Percentiles rank a stretch among this genome's conserved stretches.
Conservation (phyloP, 1,140 invertebrate genomes). For the Aphelinus atriplicis region DNA sequence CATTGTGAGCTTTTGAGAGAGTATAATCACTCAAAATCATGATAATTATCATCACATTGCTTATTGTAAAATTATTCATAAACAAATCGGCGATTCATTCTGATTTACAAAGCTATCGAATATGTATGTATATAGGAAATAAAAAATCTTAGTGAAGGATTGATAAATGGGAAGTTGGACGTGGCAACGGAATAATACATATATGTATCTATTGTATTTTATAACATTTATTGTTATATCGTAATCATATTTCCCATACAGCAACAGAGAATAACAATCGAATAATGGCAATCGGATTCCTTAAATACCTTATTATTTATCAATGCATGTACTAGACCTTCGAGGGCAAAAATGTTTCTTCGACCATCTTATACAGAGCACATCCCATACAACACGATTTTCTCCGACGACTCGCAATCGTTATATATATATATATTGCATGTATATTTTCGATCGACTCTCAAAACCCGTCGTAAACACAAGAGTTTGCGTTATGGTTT, state of each 20-base stretch:
- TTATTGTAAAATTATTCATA: too few relatives aligned
- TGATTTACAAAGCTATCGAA: too few relatives aligned
- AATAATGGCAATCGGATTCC: conserved; percentile 32
- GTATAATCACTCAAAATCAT: too few relatives aligned
- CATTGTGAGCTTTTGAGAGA: too few relatives aligned
- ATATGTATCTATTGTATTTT: conserved; percentile 17
- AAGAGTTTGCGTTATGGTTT: conserved; percentile 40
- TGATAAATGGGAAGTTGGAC: too few relatives aligned
- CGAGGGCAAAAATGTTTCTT: background rate
- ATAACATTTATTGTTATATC: conserved; percentile 44
- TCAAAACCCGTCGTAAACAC: conserved; percentile 19
- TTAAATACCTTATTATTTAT: conserved; percentile 8
- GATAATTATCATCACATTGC: too few relatives aligned
- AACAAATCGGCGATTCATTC: too few relatives aligned
- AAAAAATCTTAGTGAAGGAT: too few relatives aligned
- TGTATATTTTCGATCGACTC: background rate
- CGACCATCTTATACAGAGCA: background rate
- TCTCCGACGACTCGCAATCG: background rate
- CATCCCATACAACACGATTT: background rate
- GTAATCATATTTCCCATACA: conserved; percentile 43
- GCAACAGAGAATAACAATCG: conserved; percentile 44
- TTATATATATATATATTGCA: background rate
- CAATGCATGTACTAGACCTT: conserved; percentile 1
- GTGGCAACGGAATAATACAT: background rate
- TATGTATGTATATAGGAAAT: too few relatives aligned